Evolutionary conservation across 1,140 invertebrate genomes (phyloP).

Genomic region (Spodoptera litura): DNA sequence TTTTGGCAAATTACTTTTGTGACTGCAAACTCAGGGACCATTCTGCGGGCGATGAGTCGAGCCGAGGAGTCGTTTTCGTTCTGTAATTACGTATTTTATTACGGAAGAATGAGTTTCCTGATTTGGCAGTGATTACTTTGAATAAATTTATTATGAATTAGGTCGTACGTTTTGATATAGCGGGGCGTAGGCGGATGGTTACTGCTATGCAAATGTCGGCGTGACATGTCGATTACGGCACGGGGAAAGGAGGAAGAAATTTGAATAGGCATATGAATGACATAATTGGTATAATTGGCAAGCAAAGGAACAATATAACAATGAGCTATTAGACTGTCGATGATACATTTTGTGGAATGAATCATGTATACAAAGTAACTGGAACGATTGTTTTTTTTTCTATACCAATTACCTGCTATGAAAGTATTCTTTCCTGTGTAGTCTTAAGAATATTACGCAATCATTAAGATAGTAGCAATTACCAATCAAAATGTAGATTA

Average conservation of each 20-base stretch:
- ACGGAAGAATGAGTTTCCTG: slow-evolving; percentile 20
- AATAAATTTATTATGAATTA: slow-evolving; percentile 30
- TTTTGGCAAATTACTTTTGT: slow-evolving; percentile 45
- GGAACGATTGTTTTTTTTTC: too few relatives aligned
- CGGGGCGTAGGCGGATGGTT: slow-evolving; percentile 2
- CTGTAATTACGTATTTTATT: slow-evolving; percentile 34
- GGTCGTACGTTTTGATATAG: slow-evolving; percentile 6
- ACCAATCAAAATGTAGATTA: too few relatives aligned
- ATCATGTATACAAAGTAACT: not conserved
- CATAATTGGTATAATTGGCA: slow-evolving; percentile 24
- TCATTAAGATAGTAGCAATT: too few relatives aligned
- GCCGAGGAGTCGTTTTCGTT: slow-evolving; percentile 13
- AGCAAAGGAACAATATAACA: slow-evolving; percentile 17
- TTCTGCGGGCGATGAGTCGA: slow-evolving; percentile 14
- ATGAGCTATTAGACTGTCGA: slow-evolving; percentile 17
- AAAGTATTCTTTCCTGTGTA: too few relatives aligned
- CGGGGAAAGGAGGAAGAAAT: slow-evolving; percentile 20
- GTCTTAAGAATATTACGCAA: too few relatives aligned
- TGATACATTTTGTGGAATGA: slow-evolving; percentile 6
- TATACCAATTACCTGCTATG: too few relatives aligned
- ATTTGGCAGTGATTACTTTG: slow-evolving; percentile 30
- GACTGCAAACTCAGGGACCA: slow-evolving; percentile 24
- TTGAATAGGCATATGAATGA: slow-evolving; percentile 22
- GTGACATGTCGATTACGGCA: slow-evolving; percentile 21
- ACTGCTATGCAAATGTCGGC: slow-evolving; percentile 17